phyloP scores from a whole-genome alignment of 2,888 invertebrate genomes.

The Leucania comma region DNA sequence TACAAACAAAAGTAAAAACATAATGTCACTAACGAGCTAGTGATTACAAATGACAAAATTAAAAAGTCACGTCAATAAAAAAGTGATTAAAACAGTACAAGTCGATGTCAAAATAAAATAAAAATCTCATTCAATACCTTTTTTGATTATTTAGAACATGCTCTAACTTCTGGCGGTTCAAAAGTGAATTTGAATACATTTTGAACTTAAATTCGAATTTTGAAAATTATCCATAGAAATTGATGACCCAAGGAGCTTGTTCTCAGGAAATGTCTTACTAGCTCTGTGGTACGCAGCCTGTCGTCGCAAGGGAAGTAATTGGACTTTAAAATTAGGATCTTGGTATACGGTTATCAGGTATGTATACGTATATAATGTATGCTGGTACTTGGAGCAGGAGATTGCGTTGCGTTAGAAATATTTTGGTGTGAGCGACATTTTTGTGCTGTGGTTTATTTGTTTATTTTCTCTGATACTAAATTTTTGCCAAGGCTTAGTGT shows the following conservation, averaged over 20 bases:
- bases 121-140: no score
- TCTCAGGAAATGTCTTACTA: neutral
- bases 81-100: no score
- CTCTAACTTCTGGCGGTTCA: no score
- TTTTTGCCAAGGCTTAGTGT: neutral
- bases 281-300: constrained; percentile 19
- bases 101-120: no score
- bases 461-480: neutral
- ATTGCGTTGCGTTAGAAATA: constrained; percentile 7
- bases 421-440: neutral
- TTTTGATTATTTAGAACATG: no score
- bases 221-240: no score
- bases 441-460: neutral
- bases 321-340: constrained; percentile 56
- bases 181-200: no score
- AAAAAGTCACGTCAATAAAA: no score
- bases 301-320: constrained; percentile 44
- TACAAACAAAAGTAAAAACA: no score
- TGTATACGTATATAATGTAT: neutral
- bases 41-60: no score
- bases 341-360: neutral
- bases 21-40: no score
- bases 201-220: no score
- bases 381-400: neutral
- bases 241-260: neutral